Evolutionary conservation across 2,888 invertebrate species (phyloP), one percentile per base, ranked within the genome.

Genomic region (Griposia aprilina): DNA sequence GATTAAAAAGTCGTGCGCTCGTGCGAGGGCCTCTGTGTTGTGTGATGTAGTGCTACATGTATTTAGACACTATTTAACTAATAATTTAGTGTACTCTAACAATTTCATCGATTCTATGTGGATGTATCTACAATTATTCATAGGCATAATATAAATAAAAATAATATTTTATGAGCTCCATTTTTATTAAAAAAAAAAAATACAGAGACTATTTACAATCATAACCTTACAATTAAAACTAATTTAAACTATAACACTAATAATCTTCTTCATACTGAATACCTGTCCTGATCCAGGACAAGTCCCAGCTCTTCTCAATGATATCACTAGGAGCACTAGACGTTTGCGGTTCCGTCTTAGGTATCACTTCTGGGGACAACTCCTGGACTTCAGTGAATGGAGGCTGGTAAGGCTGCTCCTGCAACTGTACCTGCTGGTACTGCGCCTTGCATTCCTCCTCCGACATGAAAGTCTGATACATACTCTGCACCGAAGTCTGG

Each of bases 201-300:
- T 62, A 62, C 26, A 50, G 4, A n/a, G 11, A 74, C 62, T 81
- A 85, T 84, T 55, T 80, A 82, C 73, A 76, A 65, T 67, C 45
- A 66, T 75, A 57, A 36, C 15, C 20, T 77, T 17, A 76, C 23
- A 66, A 57, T 57, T 65, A 62, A 57, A 60, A 55, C 20, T 48
- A 68, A 26, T 23, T 74, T 72, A 20, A 74, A 71, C 57, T 69
- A 70, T 4, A 57, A 63, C 26, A 50, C n/a, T 68, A 92, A 82
- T 83, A 90, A 66, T 94, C 93, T 0, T 94, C 94, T 63, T 93
- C 93, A 23, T 87, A 85, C 30, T 93, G 85, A 72, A 94, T 91
- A 78, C 91, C 17, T 13, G 41, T 90, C 23, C 88, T 91, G 55
- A 95, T 91, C 95, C 95, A 95, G 0, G 95, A 94, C n/a, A 93